Evolutionary conservation across 2,888 invertebrate genomes (phyloP), one percentile per base, ranked within the genome.

Genomic region (Lithophane semibrunnea): DNA sequence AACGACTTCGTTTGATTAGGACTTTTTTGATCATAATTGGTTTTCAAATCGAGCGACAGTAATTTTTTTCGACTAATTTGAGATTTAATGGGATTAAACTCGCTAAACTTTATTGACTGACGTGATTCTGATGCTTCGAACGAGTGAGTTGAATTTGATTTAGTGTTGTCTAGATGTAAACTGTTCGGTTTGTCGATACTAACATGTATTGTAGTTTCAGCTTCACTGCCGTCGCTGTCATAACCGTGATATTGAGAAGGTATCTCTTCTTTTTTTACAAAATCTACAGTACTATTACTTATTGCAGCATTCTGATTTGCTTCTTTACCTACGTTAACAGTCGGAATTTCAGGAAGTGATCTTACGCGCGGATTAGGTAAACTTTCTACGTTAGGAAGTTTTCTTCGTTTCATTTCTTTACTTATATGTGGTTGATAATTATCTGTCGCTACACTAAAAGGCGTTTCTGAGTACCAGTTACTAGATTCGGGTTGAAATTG

Each of bases 151-250:
- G 89, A 80, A 73, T 70, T 68, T 21, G 42, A 60, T 16, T 79
- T 76, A 37, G 42, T 77, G 18, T 82, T 86, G 13, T 92, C 88
- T 44, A 70, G 73, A 75, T 93, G 91, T 37, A 87, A 77, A 86
- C 89, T 92, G 72, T 88, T 92, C 83, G 92, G 91, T 83, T 91
- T 94, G 13, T 96, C 95, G 86, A 95, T 92, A 84, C 93, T 96
- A 63, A 97, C 90, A 79, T 97, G 95, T 70, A 97, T 96, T 69
- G 97, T 97, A 5, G 96, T 97, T 92, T 97, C 97, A 65, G 96
- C 96, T 79, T 95, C 94, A 86, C 97, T 97, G 56, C 95, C 93
- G 76, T 97, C 96, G 82, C 97, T 97, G 60, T 97, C 97, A 88
- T 97, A 97, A n/a, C 97, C 96, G 86, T 97, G 97, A 89, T 96